Evolutionary conservation across 2,888 invertebrate species (phyloP), one percentile per base, ranked within the genome.

Genomic region (Acrocyrtus sp.): DNA sequence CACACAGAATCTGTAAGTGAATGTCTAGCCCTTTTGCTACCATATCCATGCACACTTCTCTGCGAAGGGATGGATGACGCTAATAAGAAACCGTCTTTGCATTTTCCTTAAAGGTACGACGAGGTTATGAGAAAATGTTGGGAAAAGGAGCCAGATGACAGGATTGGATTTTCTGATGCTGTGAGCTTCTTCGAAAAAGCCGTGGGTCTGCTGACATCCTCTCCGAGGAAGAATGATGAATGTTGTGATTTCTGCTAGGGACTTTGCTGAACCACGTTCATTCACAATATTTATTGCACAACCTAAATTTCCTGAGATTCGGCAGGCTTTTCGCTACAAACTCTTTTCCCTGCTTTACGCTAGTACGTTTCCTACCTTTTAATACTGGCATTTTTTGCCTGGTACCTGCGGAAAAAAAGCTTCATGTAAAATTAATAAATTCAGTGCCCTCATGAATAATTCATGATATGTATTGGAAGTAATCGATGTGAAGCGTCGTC

Each of bases 81-180:
- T 43, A 41, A 29, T 41, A 53, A 27, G 21, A 19, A 53, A 53
- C n/a, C n/a, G n/a, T n/a, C 34, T 62, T 50, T 19, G 22, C 45
- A 21, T 19, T 41, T 56, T 53, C 2, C 22, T 26, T 39, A 50
- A 19, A 76, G 76, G 57, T 76, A 76, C 63, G 48, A 57, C 24
- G 17, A 61, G n/a, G 39, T 76, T 3, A 74, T 76, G 73, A 39
- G 62, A 61, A 47, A 53, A 47, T 70, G 73, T 39, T 76, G 76
- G 76, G 57, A 56, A 56, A 53, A 54, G 5, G 66, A 70, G 47
- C 73, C 73, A n/a, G 24, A 19, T 10, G 63, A 75, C 19, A 45
- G 75, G 58, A 61, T 72, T 24, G 45, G 53, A 39, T 75, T 72
- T 58, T 62, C 19, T 24, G 61, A 67, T 47, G 62, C 58, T 10